Evolutionary conservation across 1,140 invertebrate species (phyloP).

Genomic region (Sycophaga agraensis): DNA sequence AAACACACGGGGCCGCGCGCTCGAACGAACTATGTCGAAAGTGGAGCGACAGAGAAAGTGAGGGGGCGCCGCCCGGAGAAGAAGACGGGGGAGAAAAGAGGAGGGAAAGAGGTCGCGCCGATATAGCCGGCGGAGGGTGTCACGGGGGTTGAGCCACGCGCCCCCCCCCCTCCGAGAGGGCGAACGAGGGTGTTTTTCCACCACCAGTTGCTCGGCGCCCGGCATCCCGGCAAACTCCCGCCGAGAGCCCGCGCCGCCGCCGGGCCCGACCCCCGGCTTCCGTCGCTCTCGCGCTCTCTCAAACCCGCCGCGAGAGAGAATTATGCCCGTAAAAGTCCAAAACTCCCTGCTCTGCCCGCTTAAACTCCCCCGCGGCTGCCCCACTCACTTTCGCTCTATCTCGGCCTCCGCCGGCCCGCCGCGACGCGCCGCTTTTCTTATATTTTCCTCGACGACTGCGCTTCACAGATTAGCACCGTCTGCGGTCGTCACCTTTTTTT

Average conservation of each 20-base stretch:
- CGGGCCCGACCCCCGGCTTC: background rate
- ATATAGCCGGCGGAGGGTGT: slow-evolving; percentile 39
- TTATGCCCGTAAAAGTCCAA: slow-evolving; percentile 37
- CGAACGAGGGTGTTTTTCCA: slow-evolving; percentile 58
- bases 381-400: slow-evolving; percentile 15
- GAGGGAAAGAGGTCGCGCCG: slow-evolving; percentile 24
- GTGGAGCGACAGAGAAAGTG: slow-evolving; percentile 15
- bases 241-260: too few relatives aligned
- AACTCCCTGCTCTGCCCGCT: slow-evolving; percentile 30
- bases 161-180: slow-evolving; percentile 31
- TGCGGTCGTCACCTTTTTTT: background rate
- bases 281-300: background rate
- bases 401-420: slow-evolving; percentile 22
- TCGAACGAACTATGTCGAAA: slow-evolving; percentile 30
- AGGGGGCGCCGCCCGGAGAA: background rate
- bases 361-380: slow-evolving; percentile 20
- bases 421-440: background rate
- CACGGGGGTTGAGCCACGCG: slow-evolving; percentile 21
- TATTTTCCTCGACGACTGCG: background rate
- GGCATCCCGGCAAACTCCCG: slow-evolving; percentile 47
- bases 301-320: slow-evolving; percentile 20
- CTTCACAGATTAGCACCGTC: too few relatives aligned
- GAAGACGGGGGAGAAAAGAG: background rate
- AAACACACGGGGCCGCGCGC: too few relatives aligned
- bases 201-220: slow-evolving; percentile 56